These are phyloP conservation scores for Prosapia bicincta DNA, from an alignment of 2,888 invertebrate genomes.

Conservation along the genomic window DNA sequence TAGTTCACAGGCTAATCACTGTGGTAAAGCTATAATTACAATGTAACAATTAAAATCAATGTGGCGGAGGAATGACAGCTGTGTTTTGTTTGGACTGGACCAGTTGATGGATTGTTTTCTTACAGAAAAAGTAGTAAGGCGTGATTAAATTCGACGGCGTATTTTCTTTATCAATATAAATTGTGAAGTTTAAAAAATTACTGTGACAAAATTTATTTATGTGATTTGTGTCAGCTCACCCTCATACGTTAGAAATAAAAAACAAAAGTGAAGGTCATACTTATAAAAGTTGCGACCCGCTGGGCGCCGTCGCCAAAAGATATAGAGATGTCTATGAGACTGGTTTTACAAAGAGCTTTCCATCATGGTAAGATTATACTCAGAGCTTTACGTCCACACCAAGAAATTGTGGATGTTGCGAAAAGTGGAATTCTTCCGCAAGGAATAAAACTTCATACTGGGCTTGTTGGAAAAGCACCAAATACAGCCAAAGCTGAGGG, in stretches of 20 bases:
- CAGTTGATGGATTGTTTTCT: too few species aligned
- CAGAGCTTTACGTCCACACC: slow-evolving; percentile 45
- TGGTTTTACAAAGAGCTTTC: slow-evolving; percentile 46
- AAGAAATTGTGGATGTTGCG: slow-evolving; percentile 38
- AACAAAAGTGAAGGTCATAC: background rate
- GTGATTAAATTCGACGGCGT: too few species aligned
- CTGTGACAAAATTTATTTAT: too few species aligned
- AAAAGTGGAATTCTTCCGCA: slow-evolving; percentile 35
- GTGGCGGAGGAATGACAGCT: too few species aligned
- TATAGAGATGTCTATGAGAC: slow-evolving; percentile 29
- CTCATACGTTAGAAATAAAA: background rate
- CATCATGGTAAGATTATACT: slow-evolving; percentile 59
- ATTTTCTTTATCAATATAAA: too few species aligned
- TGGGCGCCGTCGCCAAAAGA: background rate
- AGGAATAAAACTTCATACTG: slow-evolving; percentile 31
- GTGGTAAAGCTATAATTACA: too few species aligned
- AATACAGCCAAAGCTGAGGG: slow-evolving; percentile 39
- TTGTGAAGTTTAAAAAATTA: too few species aligned
- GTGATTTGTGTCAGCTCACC: too few species aligned
- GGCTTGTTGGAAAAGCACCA: slow-evolving; percentile 24
- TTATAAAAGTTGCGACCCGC: background rate
- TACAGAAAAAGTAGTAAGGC: too few species aligned
- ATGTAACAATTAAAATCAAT: too few species aligned
- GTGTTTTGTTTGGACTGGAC: too few species aligned
- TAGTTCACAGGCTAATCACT: too few species aligned